Conservation (phyloP, 2,797 vertebrate species). For the Silurus lanzhouensis region DNA sequence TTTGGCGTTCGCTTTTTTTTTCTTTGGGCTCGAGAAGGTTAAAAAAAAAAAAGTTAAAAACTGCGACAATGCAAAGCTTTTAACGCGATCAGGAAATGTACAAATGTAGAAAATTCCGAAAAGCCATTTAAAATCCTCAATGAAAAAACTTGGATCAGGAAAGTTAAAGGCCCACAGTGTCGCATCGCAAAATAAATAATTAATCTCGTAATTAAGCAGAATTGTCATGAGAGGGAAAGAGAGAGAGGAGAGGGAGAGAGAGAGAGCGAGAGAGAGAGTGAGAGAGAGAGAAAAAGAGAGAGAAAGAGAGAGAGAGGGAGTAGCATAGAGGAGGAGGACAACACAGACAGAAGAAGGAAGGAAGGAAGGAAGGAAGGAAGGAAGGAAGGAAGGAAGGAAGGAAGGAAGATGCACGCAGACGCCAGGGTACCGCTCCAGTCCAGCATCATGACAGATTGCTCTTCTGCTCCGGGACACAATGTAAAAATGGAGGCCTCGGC, state of each 20-base stretch:
- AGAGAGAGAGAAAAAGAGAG: conserved; percentile 47
- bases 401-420: conserved; percentile 65
- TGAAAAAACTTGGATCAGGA: neutral
- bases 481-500: conserved; percentile 63
- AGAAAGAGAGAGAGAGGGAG: conserved; percentile 51
- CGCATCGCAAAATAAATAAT: conserved; percentile 62
- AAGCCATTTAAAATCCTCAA: neutral
- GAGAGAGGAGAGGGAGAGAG: conserved; percentile 43
- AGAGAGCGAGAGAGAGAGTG: conserved; percentile 54
- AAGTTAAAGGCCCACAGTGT: conserved; percentile 45
- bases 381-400: conserved; percentile 46
- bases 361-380: conserved; percentile 53
- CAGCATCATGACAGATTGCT: conserved; percentile 58
- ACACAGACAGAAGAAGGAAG: conserved; percentile 54
- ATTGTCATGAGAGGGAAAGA: conserved; percentile 59
- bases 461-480: conserved; percentile 54
- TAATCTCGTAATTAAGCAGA: conserved; percentile 70
- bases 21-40: neutral
- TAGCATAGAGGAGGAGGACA: conserved; percentile 40
- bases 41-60: neutral
- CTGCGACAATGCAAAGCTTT: neutral
- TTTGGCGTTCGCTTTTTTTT: too few species aligned
- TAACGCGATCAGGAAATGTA: neutral
- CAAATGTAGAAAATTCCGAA: neutral
- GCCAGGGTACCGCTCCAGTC: conserved; percentile 65